A percentile compares a stretch with the other conserved stretches of the same genome.
These are phyloP conservation scores for Graphium colonna DNA, from an alignment of 2,888 invertebrate genomes.

Conservation along the genomic window DNA sequence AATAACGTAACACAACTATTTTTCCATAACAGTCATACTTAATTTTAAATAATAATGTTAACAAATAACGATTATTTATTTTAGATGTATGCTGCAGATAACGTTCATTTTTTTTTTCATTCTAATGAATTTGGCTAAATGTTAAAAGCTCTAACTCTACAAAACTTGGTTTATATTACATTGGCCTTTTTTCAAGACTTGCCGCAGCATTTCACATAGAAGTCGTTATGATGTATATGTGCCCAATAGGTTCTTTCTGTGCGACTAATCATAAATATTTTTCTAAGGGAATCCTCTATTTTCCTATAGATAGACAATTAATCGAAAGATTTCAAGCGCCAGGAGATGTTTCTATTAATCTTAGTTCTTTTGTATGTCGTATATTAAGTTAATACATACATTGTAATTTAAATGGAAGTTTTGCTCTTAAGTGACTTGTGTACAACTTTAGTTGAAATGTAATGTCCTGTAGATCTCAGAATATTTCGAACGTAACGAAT, in stretches of 20 bases:
- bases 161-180: not conserved
- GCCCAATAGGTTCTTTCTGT: no score
- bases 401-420: slow-evolving; percentile 4
- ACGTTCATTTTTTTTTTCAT: not conserved
- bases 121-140: not conserved
- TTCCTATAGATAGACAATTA: not conserved
- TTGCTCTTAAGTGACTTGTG: not conserved
- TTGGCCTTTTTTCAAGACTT: no score
- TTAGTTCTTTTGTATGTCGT: not conserved
- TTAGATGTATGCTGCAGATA: slow-evolving; percentile 1
- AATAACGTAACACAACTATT: no score
- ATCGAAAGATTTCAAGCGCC: not conserved
- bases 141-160: not conserved
- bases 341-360: not conserved
- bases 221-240: no score
- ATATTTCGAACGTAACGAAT: slow-evolving; percentile 1
- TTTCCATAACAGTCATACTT: not conserved
- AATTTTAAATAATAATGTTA: slow-evolving; percentile 1
- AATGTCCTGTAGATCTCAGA: slow-evolving; percentile 15
- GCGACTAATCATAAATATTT: slow-evolving; percentile 3
- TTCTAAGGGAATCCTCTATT: slow-evolving; percentile 10
- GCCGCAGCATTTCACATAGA: no score
- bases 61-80: slow-evolving; percentile 6
- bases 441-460: slow-evolving; percentile 13
- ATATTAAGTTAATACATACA: slow-evolving; percentile 3